Evolutionary conservation across 2,888 invertebrate genomes (phyloP).

Genomic region (Spodoptera littoralis): DNA sequence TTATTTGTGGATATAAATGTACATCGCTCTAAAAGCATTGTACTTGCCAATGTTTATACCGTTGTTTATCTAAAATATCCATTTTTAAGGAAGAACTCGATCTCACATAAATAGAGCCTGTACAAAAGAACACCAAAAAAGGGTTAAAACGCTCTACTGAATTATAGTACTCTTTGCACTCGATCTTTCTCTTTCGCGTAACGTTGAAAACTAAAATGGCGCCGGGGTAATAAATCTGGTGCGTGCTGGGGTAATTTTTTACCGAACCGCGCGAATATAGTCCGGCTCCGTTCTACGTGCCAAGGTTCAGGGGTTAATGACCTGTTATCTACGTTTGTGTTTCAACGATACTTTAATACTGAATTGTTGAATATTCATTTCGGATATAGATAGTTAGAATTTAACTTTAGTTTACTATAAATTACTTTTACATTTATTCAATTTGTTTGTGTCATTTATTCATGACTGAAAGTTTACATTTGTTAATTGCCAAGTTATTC

Average conservation of each 20-base stretch:
- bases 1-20: slow-evolving; percentile 7
- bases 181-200: slow-evolving; percentile 24
- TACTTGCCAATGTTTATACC: no score
- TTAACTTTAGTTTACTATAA: no score
- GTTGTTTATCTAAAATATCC: no score
- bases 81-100: no score
- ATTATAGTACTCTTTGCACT: slow-evolving; percentile 12
- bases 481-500: no score
- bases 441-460: no score
- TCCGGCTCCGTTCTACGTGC: slow-evolving; percentile 15
- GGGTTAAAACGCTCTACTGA: slow-evolving; percentile 5
- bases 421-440: no score
- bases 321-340: slow-evolving; percentile 38
- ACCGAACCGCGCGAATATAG: slow-evolving; percentile 35
- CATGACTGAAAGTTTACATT: no score
- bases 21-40: no score
- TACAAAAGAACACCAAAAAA: neutral
- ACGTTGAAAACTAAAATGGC: slow-evolving; percentile 46
- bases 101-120: no score
- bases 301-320: slow-evolving; percentile 48
- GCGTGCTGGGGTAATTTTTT: slow-evolving; percentile 42
- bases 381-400: no score
- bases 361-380: neutral
- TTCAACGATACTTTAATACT: slow-evolving; percentile 12
- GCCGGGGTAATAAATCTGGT: slow-evolving; percentile 42